A percentile compares a stretch with the other conserved stretches of the same genome.
These are phyloP conservation scores for Mus minutoides DNA, from an alignment of 2,797 vertebrate species.

Conservation along the genomic window DNA sequence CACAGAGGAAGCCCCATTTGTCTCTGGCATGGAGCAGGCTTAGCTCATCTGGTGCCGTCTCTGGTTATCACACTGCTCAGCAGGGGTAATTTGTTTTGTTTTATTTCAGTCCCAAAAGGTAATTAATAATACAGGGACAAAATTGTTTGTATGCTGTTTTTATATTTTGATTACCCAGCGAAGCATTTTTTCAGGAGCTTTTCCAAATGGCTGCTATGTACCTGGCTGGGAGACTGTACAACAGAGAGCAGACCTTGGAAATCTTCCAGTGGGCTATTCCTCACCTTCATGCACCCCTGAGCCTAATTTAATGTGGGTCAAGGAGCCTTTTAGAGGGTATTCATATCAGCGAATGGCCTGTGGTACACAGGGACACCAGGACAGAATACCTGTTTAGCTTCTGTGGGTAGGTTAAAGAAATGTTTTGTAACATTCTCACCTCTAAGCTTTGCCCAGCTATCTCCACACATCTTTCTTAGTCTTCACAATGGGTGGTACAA, in stretches of 20 bases:
- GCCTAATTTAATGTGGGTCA: slow-evolving; percentile 1
- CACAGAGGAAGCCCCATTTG: slow-evolving; percentile 69
- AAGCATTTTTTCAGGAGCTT: slow-evolving; percentile 63
- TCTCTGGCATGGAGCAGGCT: slow-evolving; percentile 76
- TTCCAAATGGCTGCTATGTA: slow-evolving; percentile 69
- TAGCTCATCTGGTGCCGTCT: slow-evolving; percentile 71
- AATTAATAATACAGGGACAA: slow-evolving; percentile 79
- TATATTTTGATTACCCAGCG: slow-evolving; percentile 72
- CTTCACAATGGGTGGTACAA: background rate
- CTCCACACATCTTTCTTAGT: background rate
- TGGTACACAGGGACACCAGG: background rate
- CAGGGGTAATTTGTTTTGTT: slow-evolving; percentile 81
- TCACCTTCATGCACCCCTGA: background rate
- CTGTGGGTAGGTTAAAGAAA: slow-evolving; percentile 41
- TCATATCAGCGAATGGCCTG: background rate
- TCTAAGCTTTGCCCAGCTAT: background rate
- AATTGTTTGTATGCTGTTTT: slow-evolving; percentile 67
- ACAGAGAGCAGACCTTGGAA: slow-evolving; percentile 41
- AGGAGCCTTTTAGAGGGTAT: slow-evolving; percentile 22
- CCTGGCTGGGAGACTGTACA: slow-evolving; percentile 11
- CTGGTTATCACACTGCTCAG: slow-evolving; percentile 76
- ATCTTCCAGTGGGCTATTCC: background rate
- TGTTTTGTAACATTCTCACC: background rate
- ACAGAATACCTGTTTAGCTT: background rate
- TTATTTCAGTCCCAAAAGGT: slow-evolving; percentile 78